Evolutionary conservation across 2,888 invertebrate species (phyloP), one percentile per base, ranked within the genome.

Genomic region (Gymnosoma rotundatum): DNA sequence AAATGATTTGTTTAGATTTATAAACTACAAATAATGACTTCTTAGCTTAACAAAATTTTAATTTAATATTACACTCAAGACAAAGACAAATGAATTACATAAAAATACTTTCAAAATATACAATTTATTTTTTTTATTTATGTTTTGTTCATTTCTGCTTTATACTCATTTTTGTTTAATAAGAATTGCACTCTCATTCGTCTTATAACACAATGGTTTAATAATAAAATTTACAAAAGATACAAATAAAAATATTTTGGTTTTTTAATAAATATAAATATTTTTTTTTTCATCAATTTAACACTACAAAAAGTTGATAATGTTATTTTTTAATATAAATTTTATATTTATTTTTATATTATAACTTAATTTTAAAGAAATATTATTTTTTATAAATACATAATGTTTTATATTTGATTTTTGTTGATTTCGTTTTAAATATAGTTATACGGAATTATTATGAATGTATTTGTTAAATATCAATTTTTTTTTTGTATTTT

Each of bases 331-430:
- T 72, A 74, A 74, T 86, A 73, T 56, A 78, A 83, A 82, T 76
- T 63, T 60, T 76, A 32, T 25, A 75, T 32, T 45, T 54, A n/a
- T 81, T 73, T 36, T 72, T 36, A 54, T 82, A 83, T 83, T 78
- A 66, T 78, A 83, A 83, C 73, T 82, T 80, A 87, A 63, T 72
- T 78, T 83, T 83, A 85, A 85, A 86, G 84, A 18, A 87, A 84
- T 75, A 56, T 81, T 89, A 88, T 85, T 80, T 84, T 82, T 81
- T 84, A 81, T 81, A 84, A 84, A 79, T 80, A 83, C 78, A 80
- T 83, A 72, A 54, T 78, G 50, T 61, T 80, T 83, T 83, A 80
- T 86, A 83, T 73, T 83, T 82, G 76, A 81, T 82, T 85, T 32
- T 78, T 67, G 45, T 69, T 82, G 73, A 42, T 25, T 73, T 78